Percentiles rank a stretch among this genome's conserved stretches.
Conservation (phyloP, 2,113 vertebrate genomes). For the Pelecanoides urinatrix region DNA sequence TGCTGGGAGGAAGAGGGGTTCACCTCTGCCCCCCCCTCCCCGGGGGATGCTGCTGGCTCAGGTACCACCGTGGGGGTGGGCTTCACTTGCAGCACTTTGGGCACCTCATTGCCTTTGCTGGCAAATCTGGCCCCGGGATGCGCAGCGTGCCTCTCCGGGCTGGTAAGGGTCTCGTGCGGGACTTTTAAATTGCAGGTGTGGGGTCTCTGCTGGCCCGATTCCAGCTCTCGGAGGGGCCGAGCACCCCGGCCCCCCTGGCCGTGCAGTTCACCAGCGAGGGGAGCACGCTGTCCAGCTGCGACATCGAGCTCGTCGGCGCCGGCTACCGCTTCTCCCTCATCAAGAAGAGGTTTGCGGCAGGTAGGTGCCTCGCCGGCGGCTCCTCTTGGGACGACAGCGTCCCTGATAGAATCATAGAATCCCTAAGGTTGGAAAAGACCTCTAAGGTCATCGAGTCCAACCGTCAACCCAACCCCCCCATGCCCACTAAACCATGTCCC, state of each 20-base stretch:
- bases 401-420: background rate
- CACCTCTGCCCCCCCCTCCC: background rate
- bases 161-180: background rate
- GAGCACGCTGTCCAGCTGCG: slow-evolving; percentile 92
- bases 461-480: background rate
- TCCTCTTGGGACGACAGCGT: accelerated
- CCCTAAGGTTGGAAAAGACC: background rate
- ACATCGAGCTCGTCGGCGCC: slow-evolving; percentile 92
- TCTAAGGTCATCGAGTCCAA: too few relatives aligned
- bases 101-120: background rate
- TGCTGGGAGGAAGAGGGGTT: background rate
- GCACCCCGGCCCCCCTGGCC: slow-evolving; percentile 88
- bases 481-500: background rate
- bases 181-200: slow-evolving; percentile 75
- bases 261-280: slow-evolving; percentile 99
- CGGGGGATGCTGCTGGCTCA: accelerated
- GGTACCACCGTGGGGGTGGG: accelerated
- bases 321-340: slow-evolving; percentile 97
- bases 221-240: slow-evolving; percentile 91
- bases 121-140: background rate
- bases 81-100: accelerated
- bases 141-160: accelerated
- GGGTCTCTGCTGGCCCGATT: slow-evolving; percentile 93
- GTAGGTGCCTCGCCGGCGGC: slow-evolving; percentile 37
- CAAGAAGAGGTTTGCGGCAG: slow-evolving; percentile 98